Base-by-base conservation (phyloP, 1,140 invertebrate species). In the Trichogramma pretiosum region DNA sequence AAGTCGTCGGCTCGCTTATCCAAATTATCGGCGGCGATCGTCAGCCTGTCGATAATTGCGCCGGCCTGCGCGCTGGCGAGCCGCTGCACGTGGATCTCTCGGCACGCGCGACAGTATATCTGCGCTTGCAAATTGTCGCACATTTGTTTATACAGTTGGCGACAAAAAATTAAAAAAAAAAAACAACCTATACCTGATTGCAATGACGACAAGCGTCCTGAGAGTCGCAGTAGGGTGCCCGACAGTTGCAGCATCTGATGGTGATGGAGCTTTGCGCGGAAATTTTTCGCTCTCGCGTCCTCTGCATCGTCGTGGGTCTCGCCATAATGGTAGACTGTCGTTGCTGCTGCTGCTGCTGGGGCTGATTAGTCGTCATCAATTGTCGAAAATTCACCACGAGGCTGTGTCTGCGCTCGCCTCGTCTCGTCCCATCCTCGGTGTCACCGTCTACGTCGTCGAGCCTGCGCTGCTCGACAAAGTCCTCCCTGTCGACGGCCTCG, bases 101-200 rank as follows among this genome's bases (percentile, higher is more conserved):
- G 77, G 30, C 68, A 65, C 4, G 65, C 64, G 73, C 74, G 77
- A 54, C 78, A 80, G n/a, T n/a, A n/a, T n/a, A n/a, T n/a, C n/a
- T n/a, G n/a, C n/a, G n/a, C n/a, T n/a, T n/a, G n/a, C n/a, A n/a
- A n/a, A n/a, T n/a, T n/a, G n/a, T n/a, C n/a, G n/a, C n/a, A n/a
- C n/a, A n/a, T n/a, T n/a, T n/a, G n/a, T n/a, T n/a, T n/a, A n/a
- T n/a, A n/a, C n/a, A n/a, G n/a, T n/a, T n/a, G n/a, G n/a, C n/a
- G n/a, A n/a, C n/a, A n/a, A n/a, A 11, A 28, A 60, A 58, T 17
- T 16, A 5, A n/a, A 40, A 17, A 40, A 40, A 40, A 40, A 13
- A 22, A 26, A 22, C n/a, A 19, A 0, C 16, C 8, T 22, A 22
- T n/a, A 40, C 38, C 38, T 24, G 38, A 10, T 40, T 23, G n/a